These are phyloP conservation scores for Pherbina coryleti DNA, from an alignment of 2,888 invertebrate genomes.

Conservation along the genomic window DNA sequence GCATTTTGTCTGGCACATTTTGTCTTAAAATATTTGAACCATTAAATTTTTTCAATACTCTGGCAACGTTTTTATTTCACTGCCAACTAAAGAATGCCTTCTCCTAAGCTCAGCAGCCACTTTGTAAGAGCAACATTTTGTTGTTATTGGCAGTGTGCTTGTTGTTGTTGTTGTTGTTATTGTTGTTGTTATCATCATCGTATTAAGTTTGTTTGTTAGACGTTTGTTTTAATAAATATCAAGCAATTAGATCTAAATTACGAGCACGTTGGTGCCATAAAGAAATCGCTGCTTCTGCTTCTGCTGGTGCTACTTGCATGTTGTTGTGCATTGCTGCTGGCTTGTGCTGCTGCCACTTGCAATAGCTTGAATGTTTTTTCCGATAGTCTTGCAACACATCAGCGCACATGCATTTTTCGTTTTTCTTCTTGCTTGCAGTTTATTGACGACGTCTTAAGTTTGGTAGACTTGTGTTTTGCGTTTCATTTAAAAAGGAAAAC, in stretches of 20 bases:
- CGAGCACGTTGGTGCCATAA: slow-evolving; percentile 61
- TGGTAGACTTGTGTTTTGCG: not conserved
- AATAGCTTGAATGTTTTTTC: not conserved
- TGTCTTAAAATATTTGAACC: slow-evolving; percentile 10
- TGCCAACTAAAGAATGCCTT: not conserved
- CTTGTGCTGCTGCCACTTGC: slow-evolving; percentile 8
- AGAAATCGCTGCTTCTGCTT: slow-evolving; percentile 54
- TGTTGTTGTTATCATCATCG: slow-evolving; percentile 45
- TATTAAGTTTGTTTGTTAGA: slow-evolving; percentile 31
- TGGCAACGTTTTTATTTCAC: not conserved
- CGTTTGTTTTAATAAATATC: slow-evolving; percentile 53
- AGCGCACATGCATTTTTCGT: slow-evolving; percentile 6
- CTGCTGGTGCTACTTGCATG: slow-evolving; percentile 22
- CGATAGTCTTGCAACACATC: slow-evolving; percentile 15
- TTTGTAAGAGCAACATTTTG: slow-evolving; percentile 18
- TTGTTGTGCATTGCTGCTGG: slow-evolving; percentile 14
- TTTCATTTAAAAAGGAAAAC: slow-evolving; percentile 24
- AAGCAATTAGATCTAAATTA: slow-evolving; percentile 66
- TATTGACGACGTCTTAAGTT: not conserved
- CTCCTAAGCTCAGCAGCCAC: not conserved
- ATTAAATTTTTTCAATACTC: slow-evolving; percentile 15
- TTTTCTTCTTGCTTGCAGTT: not conserved
- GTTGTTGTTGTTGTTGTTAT: slow-evolving; percentile 22
- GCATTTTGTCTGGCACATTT: slow-evolving; percentile 14
- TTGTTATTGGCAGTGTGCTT: slow-evolving; percentile 25